Percentiles rank a stretch among this genome's conserved stretches.
Evolutionary conservation across 2,113 vertebrate species (phyloP).

Genomic region (Rhinopomastus cyanomelas): DNA sequence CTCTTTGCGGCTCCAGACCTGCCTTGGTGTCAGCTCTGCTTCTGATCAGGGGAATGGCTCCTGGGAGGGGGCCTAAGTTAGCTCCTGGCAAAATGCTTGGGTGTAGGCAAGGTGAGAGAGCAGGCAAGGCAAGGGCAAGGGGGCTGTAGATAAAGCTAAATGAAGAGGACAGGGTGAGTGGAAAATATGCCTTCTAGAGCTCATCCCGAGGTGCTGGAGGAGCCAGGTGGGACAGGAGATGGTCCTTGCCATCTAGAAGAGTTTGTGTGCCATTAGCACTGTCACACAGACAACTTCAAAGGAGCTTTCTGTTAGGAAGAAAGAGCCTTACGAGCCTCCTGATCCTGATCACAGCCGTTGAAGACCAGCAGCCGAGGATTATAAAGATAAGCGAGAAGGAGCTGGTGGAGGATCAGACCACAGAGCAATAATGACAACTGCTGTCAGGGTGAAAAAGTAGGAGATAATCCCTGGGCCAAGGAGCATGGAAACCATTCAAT

Average conservation of each 20-base stretch:
- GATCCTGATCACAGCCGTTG: neutral
- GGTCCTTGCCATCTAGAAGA: accelerated
- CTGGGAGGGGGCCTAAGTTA: accelerated
- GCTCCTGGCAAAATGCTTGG: accelerated
- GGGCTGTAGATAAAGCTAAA: neutral
- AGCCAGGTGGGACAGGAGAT: neutral
- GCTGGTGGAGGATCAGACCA: neutral
- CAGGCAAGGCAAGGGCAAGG: neutral
- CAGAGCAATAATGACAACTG: neutral
- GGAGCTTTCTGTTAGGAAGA: neutral
- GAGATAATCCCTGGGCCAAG: neutral
- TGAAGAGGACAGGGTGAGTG: neutral
- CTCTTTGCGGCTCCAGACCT: accelerated
- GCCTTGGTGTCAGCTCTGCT: accelerated
- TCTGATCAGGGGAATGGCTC: accelerated
- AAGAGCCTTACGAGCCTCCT: neutral
- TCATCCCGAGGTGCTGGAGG: neutral
- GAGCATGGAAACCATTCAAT: neutral
- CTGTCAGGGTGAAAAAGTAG: neutral
- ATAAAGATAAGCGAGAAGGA: conserved; percentile 5
- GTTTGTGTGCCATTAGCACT: neutral
- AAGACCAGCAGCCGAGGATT: neutral
- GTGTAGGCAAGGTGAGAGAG: neutral
- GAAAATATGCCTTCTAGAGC: neutral
- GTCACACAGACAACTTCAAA: neutral